A percentile compares a stretch with the other conserved stretches of the same genome.
phyloP scores from a whole-genome alignment of 1,140 invertebrate species.

The Aphelenchoides fujianensis region DNA sequence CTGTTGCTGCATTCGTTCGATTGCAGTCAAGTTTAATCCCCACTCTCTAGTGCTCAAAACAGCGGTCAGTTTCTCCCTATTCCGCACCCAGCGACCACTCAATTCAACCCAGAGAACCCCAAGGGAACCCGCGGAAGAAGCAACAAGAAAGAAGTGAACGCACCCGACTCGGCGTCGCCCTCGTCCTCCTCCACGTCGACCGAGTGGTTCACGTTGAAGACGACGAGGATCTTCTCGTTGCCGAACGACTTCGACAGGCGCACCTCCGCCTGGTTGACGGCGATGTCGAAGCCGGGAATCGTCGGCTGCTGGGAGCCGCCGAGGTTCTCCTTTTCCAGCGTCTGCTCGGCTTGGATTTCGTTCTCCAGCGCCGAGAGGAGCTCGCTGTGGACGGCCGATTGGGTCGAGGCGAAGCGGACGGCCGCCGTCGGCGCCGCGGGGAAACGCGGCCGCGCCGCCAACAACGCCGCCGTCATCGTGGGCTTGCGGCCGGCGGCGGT shows the following conservation, averaged over 20 bases:
- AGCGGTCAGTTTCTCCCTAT: too few relatives aligned
- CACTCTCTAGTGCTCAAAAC: too few relatives aligned
- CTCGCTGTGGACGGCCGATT: conserved; percentile 42
- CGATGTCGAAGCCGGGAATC: conserved; percentile 54
- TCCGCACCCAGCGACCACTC: too few relatives aligned
- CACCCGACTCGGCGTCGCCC: conserved; percentile 27
- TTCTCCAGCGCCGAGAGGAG: conserved; percentile 48
- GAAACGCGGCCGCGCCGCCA: too few relatives aligned
- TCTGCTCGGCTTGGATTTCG: conserved; percentile 59
- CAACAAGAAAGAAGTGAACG: too few relatives aligned
- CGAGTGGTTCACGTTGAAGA: conserved; percentile 60
- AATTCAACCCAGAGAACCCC: too few relatives aligned
- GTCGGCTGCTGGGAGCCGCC: conserved; percentile 47
- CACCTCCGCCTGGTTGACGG: conserved; percentile 59
- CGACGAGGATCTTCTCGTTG: conserved; percentile 55
- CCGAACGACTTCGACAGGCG: conserved; percentile 55
- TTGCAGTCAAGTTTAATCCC: too few relatives aligned
- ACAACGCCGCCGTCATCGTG: too few relatives aligned
- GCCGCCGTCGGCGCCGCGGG: too few relatives aligned
- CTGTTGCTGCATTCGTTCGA: too few relatives aligned
- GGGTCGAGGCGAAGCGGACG: too few relatives aligned
- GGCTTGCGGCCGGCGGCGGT: background rate
- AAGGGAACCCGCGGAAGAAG: too few relatives aligned
- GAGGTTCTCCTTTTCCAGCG: conserved; percentile 54
- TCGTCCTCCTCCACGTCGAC: conserved; percentile 58